phyloP scores from a whole-genome alignment of 1,140 invertebrate genomes.

The Habropoda laboriosa region DNA sequence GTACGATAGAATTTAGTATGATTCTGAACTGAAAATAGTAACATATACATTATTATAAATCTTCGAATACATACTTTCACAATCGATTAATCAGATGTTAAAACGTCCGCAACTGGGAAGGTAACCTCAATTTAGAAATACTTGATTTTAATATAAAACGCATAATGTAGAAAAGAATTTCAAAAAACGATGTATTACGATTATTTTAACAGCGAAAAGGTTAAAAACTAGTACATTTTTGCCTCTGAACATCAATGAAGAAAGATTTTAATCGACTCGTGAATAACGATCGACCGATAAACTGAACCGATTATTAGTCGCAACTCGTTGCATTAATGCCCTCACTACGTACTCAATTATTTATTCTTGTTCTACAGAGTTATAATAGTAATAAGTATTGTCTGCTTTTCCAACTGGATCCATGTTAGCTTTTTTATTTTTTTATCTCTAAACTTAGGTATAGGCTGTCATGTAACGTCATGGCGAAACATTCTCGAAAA shows the following conservation, averaged over 20 bases:
- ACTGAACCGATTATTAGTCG: slow-evolving; percentile 57
- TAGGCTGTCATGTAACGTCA: slow-evolving; percentile 30
- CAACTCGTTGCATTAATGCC: slow-evolving; percentile 53
- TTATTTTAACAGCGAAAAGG: background rate
- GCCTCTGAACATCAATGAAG: background rate
- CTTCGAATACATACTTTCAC: too few relatives aligned
- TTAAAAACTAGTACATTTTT: slow-evolving; percentile 52
- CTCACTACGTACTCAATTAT: slow-evolving; percentile 43
- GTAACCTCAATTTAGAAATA: too few relatives aligned
- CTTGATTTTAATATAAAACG: too few relatives aligned
- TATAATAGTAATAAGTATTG: slow-evolving; percentile 61
- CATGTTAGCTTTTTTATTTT: slow-evolving; percentile 3
- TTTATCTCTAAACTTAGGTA: slow-evolving; percentile 13
- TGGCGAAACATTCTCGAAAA: slow-evolving; percentile 39
- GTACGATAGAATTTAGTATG: too few relatives aligned
- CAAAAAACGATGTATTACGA: background rate
- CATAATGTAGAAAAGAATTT: background rate
- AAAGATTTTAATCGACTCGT: background rate
- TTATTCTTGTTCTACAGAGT: slow-evolving; percentile 12
- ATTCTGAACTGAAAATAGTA: too few relatives aligned
- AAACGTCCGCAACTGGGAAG: too few relatives aligned
- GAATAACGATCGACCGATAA: slow-evolving; percentile 29
- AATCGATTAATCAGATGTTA: too few relatives aligned
- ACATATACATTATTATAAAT: too few relatives aligned
- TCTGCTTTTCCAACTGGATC: slow-evolving; percentile 53